These are phyloP conservation scores for Porites rus DNA, from an alignment of 92 coral and sea anemone genomes.

Conservation along the genomic window DNA sequence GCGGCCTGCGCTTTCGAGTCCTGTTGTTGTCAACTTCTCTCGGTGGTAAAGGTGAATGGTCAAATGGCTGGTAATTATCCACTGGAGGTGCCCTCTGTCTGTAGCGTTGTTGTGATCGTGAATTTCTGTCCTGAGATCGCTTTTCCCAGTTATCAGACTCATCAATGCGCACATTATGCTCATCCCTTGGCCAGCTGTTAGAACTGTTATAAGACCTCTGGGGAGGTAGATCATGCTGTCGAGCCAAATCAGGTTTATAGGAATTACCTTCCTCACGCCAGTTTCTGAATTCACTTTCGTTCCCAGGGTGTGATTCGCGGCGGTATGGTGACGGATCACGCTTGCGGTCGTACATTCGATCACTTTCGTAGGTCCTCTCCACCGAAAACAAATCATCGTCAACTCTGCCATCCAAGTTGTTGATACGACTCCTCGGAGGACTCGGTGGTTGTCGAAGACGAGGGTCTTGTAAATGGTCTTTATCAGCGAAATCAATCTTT, in stretches of 20 bases:
- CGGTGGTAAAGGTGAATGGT: slow-evolving; percentile 67
- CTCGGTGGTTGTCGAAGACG: slow-evolving; percentile 76
- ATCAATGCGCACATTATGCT: slow-evolving; percentile 61
- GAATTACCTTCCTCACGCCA: slow-evolving; percentile 77
- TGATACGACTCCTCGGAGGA: slow-evolving; percentile 84
- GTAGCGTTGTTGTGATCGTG: slow-evolving; percentile 73
- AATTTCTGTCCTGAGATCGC: slow-evolving; percentile 72
- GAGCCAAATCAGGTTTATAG: slow-evolving; percentile 67
- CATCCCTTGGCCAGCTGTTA: slow-evolving; percentile 78
- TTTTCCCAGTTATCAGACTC: slow-evolving; percentile 87
- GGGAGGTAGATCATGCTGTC: slow-evolving; percentile 69
- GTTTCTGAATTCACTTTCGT: slow-evolving; percentile 75
- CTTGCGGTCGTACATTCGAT: slow-evolving; percentile 79
- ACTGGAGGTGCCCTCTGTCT: slow-evolving; percentile 80
- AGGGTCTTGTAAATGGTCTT: slow-evolving; percentile 96
- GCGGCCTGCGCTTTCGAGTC: slow-evolving; percentile 80
- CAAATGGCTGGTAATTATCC: slow-evolving; percentile 75
- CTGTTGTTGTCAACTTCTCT: slow-evolving; percentile 68
- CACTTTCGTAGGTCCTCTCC: slow-evolving; percentile 83
- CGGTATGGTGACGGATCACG: slow-evolving; percentile 82
- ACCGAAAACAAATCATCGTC: slow-evolving; percentile 73
- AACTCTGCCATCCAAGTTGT: slow-evolving; percentile 67
- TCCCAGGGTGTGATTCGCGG: slow-evolving; percentile 68
- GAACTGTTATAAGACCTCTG: slow-evolving; percentile 58
- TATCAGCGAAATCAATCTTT: slow-evolving; percentile 98